A percentile compares a stretch with the other conserved stretches of the same genome.
Conservation (phyloP, 2,888 invertebrate genomes). For the Stenotaenia linearis region DNA sequence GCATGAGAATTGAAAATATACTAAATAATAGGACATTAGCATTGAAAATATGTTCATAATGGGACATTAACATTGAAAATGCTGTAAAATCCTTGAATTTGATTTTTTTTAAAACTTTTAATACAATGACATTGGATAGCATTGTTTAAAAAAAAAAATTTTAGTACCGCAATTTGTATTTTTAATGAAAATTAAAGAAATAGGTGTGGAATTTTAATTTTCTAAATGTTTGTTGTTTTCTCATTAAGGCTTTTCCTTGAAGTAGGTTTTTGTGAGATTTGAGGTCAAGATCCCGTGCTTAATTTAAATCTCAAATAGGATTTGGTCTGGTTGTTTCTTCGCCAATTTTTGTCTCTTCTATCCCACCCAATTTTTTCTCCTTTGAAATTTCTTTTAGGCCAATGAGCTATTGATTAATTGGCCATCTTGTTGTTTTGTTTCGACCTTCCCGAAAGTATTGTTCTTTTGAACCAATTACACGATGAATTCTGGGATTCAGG, state of each 20-base stretch:
- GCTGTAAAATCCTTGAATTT: too few relatives aligned
- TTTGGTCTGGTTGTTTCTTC: background rate
- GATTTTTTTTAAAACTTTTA: too few relatives aligned
- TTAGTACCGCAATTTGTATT: too few relatives aligned
- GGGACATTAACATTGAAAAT: too few relatives aligned
- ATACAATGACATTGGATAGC: too few relatives aligned
- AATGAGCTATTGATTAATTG: conserved; percentile 14
- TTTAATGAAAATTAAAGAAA: background rate
- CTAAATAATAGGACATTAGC: background rate
- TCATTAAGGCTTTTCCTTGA: background rate
- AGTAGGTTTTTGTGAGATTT: background rate
- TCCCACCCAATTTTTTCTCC: background rate
- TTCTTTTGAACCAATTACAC: conserved; percentile 21
- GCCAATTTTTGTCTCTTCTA: background rate
- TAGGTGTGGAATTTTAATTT: background rate
- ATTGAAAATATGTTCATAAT: background rate
- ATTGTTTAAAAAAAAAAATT: too few relatives aligned
- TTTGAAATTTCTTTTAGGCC: background rate
- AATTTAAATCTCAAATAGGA: conserved; percentile 14
- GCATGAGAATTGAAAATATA: background rate
- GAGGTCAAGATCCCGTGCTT: background rate
- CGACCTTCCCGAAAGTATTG: background rate
- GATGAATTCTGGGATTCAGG: conserved; percentile 21
- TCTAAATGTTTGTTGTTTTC: background rate
- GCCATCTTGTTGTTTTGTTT: conserved; percentile 12